These are phyloP conservation scores for Echinops telfairi DNA, from an alignment of 2,113 vertebrate genomes.

Conservation along the genomic window DNA sequence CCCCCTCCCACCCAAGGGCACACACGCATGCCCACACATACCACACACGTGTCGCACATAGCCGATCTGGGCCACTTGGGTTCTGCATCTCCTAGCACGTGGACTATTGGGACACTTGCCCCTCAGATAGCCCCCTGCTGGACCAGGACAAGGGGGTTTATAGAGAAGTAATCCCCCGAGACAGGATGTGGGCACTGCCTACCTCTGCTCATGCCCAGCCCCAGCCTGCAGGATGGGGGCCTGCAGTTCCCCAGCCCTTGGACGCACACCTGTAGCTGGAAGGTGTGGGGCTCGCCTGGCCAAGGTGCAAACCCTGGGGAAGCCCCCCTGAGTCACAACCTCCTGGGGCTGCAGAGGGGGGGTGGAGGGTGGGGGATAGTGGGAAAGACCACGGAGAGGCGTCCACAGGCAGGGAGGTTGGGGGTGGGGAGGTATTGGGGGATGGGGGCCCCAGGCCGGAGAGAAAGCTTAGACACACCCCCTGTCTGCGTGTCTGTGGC, in stretches of 20 bases:
- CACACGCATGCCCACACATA: neutral
- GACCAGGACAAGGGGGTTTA: neutral
- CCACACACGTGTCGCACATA: constrained; percentile 13
- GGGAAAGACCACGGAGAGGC: neutral
- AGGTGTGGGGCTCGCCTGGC: no score
- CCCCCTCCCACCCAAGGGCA: neutral
- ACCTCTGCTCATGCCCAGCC: no score
- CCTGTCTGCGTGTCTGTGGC: no score
- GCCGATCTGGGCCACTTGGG: constrained; percentile 40
- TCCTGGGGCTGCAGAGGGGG: neutral
- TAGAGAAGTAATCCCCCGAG: rapidly evolving
- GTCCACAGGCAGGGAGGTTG: neutral
- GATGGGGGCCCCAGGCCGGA: neutral
- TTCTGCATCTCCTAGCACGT: neutral
- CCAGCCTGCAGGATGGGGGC: no score
- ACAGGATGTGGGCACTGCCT: no score
- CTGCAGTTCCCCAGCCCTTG: no score
- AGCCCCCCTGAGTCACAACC: no score
- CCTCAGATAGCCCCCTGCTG: neutral
- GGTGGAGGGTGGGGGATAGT: rapidly evolving
- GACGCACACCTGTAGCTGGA: neutral
- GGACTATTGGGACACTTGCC: neutral
- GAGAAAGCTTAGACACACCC: neutral
- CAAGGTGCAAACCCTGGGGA: neutral
- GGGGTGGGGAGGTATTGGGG: neutral